Evolutionary conservation across 2,888 invertebrate genomes (phyloP), one percentile per base, ranked within the genome.

Genomic region (Yponomeuta plumbellus): DNA sequence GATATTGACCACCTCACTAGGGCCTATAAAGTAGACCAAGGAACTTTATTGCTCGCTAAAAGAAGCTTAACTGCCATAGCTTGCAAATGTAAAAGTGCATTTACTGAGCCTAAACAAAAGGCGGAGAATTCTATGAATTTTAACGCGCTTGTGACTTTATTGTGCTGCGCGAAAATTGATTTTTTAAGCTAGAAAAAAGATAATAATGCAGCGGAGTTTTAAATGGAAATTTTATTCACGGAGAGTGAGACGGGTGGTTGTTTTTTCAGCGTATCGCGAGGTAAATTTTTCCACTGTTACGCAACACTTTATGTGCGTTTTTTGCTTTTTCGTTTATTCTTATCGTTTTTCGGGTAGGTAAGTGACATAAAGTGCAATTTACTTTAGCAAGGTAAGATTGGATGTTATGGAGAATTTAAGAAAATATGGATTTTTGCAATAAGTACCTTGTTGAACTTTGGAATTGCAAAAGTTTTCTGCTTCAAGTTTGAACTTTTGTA

Each of bases 181-280:
- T 89, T 90, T 86, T 90, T 85, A 75, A 80, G 81, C 57, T 83
- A 86, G 85, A 90, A 91, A 91, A 91, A 91, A 79, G 90, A 90
- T 90, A 89, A 88, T 88, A 87, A 88, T 82, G 78, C 79, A 77
- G 77, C 75, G 44, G 76, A 80, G 82, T 90, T 91, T 91, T 88
- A 90, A 86, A 85, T 82, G 90, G 91, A 90, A 91, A 88, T 90
- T 90, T 91, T 91, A 90, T 86, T 86, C 84, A 82, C 78, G 68
- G 84, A 75, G 80, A 75, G 74, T 71, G 83, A 69, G 76, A 79
- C 70, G 79, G 79, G 79, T 82, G 90, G 89, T 81, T 84, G 90
- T 77, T 86, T 86, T 88, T 88, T 84, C 76, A 74, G 68, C 69
- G 69, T 67, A 69, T 23, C 67, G 17, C 68, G 83, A 44, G 82